A percentile compares a stretch with the other conserved stretches of the same genome.
Evolutionary conservation across 2,797 vertebrate species (phyloP).

Genomic region (Buphagus erythrorhynchus): DNA sequence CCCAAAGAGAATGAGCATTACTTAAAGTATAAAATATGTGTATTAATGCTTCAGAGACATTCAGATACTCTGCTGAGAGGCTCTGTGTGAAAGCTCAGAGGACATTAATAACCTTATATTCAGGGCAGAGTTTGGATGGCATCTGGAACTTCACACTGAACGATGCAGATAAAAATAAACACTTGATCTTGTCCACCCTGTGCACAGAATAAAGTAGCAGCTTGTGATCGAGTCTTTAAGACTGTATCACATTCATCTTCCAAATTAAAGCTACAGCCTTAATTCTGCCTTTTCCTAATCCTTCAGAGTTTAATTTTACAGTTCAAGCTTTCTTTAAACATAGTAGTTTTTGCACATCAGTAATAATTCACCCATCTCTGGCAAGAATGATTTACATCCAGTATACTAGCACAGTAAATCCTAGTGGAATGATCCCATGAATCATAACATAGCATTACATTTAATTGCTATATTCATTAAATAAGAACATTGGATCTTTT

Average conservation of each 20-base stretch:
- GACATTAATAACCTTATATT: slow-evolving; percentile 33
- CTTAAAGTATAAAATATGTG: slow-evolving; percentile 27
- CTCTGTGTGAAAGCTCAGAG: slow-evolving; percentile 12
- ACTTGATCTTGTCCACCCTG: slow-evolving; percentile 22
- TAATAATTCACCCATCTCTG: slow-evolving; percentile 9
- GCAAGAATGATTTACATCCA: slow-evolving; percentile 14
- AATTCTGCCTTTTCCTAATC: slow-evolving; percentile 29
- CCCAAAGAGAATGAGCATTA: slow-evolving; percentile 34
- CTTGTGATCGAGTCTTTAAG: background rate
- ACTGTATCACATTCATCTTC: background rate
- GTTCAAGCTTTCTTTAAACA: background rate
- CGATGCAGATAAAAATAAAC: slow-evolving; percentile 15
- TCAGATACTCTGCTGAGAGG: slow-evolving; percentile 12
- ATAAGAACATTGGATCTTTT: background rate
- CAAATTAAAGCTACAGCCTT: slow-evolving; percentile 34
- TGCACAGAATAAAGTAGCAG: slow-evolving; percentile 21
- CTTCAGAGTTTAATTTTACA: slow-evolving; percentile 25
- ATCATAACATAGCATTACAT: slow-evolving; percentile 1
- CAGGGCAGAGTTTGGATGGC: background rate
- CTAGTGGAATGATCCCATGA: slow-evolving; percentile 15
- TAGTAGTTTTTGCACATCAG: background rate
- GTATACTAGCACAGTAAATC: background rate
- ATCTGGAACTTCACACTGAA: slow-evolving; percentile 27
- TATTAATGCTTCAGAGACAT: slow-evolving; percentile 9
- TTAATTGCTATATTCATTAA: slow-evolving; percentile 35